Base-by-base conservation (phyloP, 2,888 invertebrate genomes). In the Chymomyza fuscimana region DNA sequence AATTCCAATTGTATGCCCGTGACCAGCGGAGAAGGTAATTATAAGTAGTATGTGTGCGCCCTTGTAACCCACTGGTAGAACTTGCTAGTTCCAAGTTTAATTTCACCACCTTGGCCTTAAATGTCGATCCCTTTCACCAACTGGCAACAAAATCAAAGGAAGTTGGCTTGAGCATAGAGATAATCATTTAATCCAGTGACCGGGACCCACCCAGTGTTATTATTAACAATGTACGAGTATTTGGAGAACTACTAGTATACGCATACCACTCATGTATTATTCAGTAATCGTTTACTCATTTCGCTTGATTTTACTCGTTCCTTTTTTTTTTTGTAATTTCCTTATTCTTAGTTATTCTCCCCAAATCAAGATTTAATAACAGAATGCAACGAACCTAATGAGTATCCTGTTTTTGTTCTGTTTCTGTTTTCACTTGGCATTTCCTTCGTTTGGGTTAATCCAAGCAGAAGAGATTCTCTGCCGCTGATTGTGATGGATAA, bases 401-500 rank as follows among this genome's bases (percentile, higher is more conserved):
- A 85, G 87, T 88, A 83, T 85, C 84, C 85, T 87, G 88, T 78
- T 71, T 72, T 67, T 51, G 60, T 50, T 62, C 22, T 65, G 64
- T 67, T 76, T 66, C 66, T 25, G 54, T 54, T 65, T 46, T 67
- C 65, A 61, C 40, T 46, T 51, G 22, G 51, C 15, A 36, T 64
- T 46, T 70, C 25, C 40, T 52, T 16, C 10, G 9, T 68, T 77
- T 60, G 65, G 76, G 85, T 78, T 78, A 71, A 86, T 80, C 86
- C 85, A 87, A 86, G 80, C 84, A 86, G 86, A 86, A 86, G 76
- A 80, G 88, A 86, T 86, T 69, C 73, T 46, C 60, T 65, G 84
- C 64, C 76, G 76, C 80, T 87, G 85, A 87, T 85, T 85, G 88
- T 86, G 85, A 86, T 87, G 88, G 85, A 87, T 87, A 83, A 86